phyloP scores from a whole-genome alignment of 2,113 vertebrate species.

The Anguilla japonica region DNA sequence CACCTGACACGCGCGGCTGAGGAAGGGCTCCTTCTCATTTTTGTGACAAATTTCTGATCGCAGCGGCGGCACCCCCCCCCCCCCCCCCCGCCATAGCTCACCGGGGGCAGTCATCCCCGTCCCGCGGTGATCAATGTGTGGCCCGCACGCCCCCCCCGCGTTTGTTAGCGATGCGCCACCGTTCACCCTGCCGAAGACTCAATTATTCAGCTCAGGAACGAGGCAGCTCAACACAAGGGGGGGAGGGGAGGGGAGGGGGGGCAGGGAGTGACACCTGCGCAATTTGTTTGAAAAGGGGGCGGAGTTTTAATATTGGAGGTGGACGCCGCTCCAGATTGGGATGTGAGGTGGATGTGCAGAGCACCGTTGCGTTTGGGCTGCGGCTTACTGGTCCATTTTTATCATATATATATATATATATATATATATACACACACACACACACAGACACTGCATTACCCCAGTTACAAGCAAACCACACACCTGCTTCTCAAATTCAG shows the following conservation, averaged over 20 bases:
- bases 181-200: constrained; percentile 40
- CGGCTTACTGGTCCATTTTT: too few relatives aligned
- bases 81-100: constrained; percentile 29
- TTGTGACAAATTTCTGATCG: constrained; percentile 43
- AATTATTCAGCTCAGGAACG: constrained; percentile 33
- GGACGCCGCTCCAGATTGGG: not conserved
- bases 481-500: not conserved
- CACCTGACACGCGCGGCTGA: not conserved
- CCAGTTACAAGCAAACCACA: not conserved
- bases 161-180: constrained; percentile 43
- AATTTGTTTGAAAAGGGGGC: constrained; percentile 27
- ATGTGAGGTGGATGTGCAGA: not conserved
- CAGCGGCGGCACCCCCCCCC: not conserved
- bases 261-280: not conserved
- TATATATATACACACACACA: not conserved
- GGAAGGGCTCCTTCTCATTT: constrained; percentile 30
- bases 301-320: not conserved
- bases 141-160: constrained; percentile 22
- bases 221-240: too few relatives aligned
- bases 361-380: not conserved
- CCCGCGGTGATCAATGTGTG: constrained; percentile 39
- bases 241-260: too few relatives aligned
- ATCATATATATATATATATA: too few relatives aligned
- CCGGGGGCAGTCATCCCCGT: constrained; percentile 36
- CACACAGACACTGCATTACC: not conserved